A percentile compares a stretch with the other conserved stretches of the same genome.
phyloP scores from a whole-genome alignment of 2,888 invertebrate species.

The Nemoura dubitans region DNA sequence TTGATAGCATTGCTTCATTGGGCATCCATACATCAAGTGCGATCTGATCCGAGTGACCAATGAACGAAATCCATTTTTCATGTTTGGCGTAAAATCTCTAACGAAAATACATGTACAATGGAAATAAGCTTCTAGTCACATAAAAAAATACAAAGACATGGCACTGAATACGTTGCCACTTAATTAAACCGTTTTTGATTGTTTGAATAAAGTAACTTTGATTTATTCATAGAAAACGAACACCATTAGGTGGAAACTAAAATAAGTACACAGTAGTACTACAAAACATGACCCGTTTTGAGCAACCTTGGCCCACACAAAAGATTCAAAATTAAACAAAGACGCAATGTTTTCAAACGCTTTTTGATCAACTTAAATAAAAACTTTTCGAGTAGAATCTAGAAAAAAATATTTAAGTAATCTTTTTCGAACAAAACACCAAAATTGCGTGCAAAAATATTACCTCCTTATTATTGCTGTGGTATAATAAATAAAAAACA shows the following conservation, averaged over 20 bases:
- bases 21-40: not conserved
- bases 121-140: not conserved
- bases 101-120: not conserved
- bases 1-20: not conserved
- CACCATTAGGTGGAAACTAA: conserved; percentile 12
- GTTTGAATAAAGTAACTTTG: not conserved
- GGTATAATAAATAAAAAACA: not conserved
- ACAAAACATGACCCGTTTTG: not conserved
- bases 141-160: not conserved
- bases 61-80: not conserved
- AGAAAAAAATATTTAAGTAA: not conserved
- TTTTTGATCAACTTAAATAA: not conserved
- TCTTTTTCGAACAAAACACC: not conserved
- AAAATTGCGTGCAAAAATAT: not conserved
- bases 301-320: not conserved
- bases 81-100: not conserved
- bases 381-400: not conserved
- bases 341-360: not conserved
- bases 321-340: not conserved
- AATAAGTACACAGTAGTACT: not conserved
- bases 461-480: not conserved
- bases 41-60: not conserved
- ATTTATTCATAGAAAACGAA: not conserved
- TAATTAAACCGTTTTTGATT: not conserved
- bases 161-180: not conserved